Base-by-base conservation (phyloP, 2,113 vertebrate genomes). In the Chionis minor region DNA sequence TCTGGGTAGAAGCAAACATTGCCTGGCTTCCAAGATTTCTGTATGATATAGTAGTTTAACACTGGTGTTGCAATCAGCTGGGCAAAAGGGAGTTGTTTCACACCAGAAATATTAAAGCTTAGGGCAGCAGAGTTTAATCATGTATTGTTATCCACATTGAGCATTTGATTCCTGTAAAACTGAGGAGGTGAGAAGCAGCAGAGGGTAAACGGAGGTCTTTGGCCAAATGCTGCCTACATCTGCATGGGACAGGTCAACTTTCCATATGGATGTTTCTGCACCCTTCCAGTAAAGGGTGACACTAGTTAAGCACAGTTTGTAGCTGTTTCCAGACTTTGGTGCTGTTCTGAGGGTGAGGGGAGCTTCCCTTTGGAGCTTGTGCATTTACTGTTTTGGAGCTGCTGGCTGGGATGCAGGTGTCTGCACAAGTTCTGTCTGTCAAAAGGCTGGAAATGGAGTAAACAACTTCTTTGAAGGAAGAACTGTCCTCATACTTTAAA, bases 121-220 rank as follows among this genome's bases (percentile, higher is more conserved):
- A 35, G 17, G 54, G 78, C 6, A 86, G 35, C 15, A 28, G 62
- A 69, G 18, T 5, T 86, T 55, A 70, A 44, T 74, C 81, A 45
- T 44, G 2, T 61, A 0, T 44, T 75, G 21, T 38, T 21, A 28
- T n/a, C 17, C 21, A 23, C 35, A 13, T 0, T 28, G 26, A 28
- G 20, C 13, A 30, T 58, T 83, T 3, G 0, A 55, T 51, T 58
- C 10, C 59, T 86, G 6, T 45, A 86, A 92, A n/a, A 28, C 0
- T 77, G 49, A 71, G 44, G 24, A 40, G 45, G 18, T 61, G 21
- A 59, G 27, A 63, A 73, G 12, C 14, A 33, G 22, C 12, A 49
- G 56, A 58, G 13, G 10, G 5, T 22, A 35, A 27, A 30, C 23
- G 12, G n/a, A 72, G 2, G 4, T 40, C 12, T 59, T 55, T 49